phyloP scores from a whole-genome alignment of 1,140 invertebrate species.

The Helicorthomorpha holstii region DNA sequence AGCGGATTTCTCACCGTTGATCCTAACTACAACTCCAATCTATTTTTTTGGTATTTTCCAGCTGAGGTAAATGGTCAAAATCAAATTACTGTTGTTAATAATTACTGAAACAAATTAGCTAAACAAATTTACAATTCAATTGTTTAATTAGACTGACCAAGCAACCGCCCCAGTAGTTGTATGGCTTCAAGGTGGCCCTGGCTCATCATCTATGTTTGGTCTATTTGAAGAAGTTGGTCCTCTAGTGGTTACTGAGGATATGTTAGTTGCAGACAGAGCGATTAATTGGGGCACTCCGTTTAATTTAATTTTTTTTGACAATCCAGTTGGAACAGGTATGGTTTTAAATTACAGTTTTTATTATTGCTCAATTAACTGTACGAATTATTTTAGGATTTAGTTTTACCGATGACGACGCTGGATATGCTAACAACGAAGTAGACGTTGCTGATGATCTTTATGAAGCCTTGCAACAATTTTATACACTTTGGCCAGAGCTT shows the following conservation, averaged over 20 bases:
- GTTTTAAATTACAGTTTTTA: too few species aligned
- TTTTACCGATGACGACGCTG: background rate
- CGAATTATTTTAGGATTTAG: constrained; percentile 1
- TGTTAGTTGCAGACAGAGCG: background rate
- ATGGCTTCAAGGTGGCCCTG: constrained; percentile 74
- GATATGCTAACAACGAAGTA: constrained; percentile 7
- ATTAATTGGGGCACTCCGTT: background rate
- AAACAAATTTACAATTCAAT: too few species aligned
- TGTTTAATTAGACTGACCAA: constrained; percentile 18
- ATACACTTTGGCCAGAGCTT: constrained; percentile 4
- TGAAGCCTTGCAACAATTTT: constrained; percentile 9
- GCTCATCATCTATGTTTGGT: constrained; percentile 38
- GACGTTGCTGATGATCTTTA: constrained; percentile 7
- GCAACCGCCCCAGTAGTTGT: constrained; percentile 48
- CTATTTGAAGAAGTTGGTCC: background rate
- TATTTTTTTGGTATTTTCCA: background rate
- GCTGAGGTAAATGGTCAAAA: background rate
- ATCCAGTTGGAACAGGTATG: constrained; percentile 1
- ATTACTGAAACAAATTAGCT: too few species aligned
- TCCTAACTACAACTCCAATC: background rate
- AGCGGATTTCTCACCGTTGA: background rate
- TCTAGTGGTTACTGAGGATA: background rate
- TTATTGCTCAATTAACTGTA: too few species aligned
- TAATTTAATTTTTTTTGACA: background rate
- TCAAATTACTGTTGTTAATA: too few species aligned